These are phyloP conservation scores for Lepidochrysops patricia DNA, from an alignment of 2,888 invertebrate species.

Conservation along the genomic window DNA sequence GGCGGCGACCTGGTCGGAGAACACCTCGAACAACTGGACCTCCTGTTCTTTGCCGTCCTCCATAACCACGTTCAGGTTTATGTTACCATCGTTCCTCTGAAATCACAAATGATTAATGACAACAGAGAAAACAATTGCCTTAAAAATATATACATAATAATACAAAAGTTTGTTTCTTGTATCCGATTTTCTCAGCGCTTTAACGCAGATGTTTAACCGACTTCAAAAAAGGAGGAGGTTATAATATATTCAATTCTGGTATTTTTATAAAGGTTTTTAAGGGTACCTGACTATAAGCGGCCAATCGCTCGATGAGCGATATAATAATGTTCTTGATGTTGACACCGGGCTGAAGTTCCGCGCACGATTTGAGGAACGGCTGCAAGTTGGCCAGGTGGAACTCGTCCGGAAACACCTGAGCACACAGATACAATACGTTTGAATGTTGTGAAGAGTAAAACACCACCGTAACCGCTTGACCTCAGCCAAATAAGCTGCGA, in stretches of 20 bases:
- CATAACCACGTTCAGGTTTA: conserved; percentile 66
- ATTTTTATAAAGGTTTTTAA: not conserved
- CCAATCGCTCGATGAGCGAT: conserved; percentile 93
- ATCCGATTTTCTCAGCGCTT: too few species aligned
- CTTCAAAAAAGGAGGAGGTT: too few species aligned
- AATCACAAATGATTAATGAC: too few species aligned
- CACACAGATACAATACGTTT: too few species aligned
- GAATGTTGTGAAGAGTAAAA: too few species aligned
- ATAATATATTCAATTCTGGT: too few species aligned
- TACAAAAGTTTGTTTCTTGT: too few species aligned
- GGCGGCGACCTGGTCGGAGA: conserved; percentile 96
- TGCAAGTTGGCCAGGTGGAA: conserved; percentile 97
- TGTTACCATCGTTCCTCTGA: conserved; percentile 63
- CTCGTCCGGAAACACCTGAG: conserved; percentile 96
- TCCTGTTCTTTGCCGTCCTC: conserved; percentile 82
- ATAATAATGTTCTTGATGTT: conserved; percentile 99
- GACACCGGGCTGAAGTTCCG: conserved; percentile 94
- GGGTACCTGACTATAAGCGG: conserved; percentile 85
- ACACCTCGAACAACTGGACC: conserved; percentile 97
- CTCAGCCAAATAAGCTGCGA: too few species aligned
- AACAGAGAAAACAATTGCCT: not conserved
- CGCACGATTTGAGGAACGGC: conserved; percentile 97
- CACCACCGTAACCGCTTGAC: too few species aligned
- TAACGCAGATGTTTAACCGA: too few species aligned
- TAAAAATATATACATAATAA: not conserved